A percentile compares a stretch with the other conserved stretches of the same genome.
Evolutionary conservation across 2,113 vertebrate genomes (phyloP).

Genomic region (Hucho hucho): DNA sequence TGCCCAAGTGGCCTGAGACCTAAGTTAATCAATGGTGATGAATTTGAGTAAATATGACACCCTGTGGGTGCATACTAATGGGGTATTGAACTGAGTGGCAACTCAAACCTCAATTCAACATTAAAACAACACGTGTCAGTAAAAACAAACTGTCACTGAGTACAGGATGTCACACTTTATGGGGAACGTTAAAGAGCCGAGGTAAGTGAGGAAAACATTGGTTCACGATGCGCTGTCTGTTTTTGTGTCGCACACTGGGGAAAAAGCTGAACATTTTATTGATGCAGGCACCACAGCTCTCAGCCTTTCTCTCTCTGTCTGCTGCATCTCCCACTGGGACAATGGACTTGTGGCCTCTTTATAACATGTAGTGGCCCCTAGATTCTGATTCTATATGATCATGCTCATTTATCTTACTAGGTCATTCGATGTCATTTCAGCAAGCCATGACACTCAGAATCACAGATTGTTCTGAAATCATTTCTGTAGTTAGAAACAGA

Average conservation of each 20-base stretch:
- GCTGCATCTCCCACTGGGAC: not conserved
- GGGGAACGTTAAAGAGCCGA: not conserved
- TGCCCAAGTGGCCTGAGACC: conserved; percentile 27
- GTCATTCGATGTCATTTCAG: no score
- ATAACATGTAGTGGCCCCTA: no score
- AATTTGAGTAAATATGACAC: conserved; percentile 17
- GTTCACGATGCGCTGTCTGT: not conserved
- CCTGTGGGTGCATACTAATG: not conserved
- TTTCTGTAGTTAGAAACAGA: no score
- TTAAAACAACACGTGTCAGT: not conserved
- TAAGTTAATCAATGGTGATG: conserved; percentile 30
- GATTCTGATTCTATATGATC: no score
- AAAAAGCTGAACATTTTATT: no score
- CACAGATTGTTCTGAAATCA: no score
- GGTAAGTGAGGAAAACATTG: not conserved
- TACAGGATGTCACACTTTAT: not conserved
- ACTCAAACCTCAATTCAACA: not conserved
- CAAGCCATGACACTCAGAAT: no score
- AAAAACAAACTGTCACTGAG: no score
- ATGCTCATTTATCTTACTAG: no score
- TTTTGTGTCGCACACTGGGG: not conserved
- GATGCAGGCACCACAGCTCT: no score
- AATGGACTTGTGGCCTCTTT: no score
- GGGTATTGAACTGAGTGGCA: not conserved
- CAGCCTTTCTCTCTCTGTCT: not conserved